Evolutionary conservation across 2,888 invertebrate species (phyloP).

Genomic region (Kryphioiulus occultus): DNA sequence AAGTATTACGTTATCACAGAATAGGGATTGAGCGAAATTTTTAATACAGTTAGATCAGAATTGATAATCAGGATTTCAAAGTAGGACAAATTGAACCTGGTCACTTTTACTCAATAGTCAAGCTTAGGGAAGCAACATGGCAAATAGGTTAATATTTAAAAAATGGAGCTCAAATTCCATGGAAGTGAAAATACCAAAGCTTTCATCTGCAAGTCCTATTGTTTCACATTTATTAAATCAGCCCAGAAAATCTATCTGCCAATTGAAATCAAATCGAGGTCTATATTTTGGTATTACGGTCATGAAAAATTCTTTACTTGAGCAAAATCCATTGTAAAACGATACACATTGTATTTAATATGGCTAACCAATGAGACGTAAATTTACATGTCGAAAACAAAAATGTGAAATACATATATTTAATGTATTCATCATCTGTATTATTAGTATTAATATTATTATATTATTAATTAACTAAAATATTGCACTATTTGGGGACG

Average conservation of each 20-base stretch:
- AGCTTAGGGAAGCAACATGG: neutral
- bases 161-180: neutral
- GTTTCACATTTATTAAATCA: neutral
- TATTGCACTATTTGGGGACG: too few species aligned
- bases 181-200: neutral
- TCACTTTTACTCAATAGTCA: neutral
- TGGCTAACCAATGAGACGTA: neutral
- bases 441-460: too few species aligned
- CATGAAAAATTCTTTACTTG: too few species aligned
- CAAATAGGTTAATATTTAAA: neutral
- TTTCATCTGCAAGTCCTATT: neutral
- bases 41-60: too few species aligned
- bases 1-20: too few species aligned
- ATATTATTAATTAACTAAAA: too few species aligned
- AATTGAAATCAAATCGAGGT: neutral
- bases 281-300: neutral
- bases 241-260: neutral
- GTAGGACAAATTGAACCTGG: constrained; percentile 21
- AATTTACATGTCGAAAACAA: neutral
- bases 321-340: neutral
- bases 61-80: too few species aligned
- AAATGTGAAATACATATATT: neutral
- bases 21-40: too few species aligned
- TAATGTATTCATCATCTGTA: neutral
- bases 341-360: too few species aligned